These are phyloP conservation scores for Neoseiulus cucumeris DNA, from an alignment of 1,140 invertebrate genomes.

Conservation along the genomic window DNA sequence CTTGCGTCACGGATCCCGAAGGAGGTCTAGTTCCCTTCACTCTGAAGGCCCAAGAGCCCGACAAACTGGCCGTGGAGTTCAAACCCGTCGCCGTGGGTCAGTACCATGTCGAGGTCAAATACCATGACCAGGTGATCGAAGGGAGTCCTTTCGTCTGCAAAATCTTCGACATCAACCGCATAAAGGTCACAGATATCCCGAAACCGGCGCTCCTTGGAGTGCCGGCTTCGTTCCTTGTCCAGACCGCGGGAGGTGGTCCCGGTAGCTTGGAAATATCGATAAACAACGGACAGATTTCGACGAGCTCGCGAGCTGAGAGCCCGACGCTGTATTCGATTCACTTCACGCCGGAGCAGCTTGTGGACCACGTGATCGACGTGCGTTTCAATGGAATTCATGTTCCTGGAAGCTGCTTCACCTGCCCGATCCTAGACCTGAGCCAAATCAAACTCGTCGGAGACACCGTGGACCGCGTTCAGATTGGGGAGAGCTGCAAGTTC, in stretches of 20 bases:
- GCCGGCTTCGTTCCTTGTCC: slow-evolving; percentile 81
- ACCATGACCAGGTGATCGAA: slow-evolving; percentile 50
- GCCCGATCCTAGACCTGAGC: slow-evolving; percentile 46
- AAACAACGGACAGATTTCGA: slow-evolving; percentile 81
- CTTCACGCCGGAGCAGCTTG: slow-evolving; percentile 73
- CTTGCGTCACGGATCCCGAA: not conserved
- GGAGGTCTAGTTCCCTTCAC: not conserved
- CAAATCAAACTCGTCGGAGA: slow-evolving; percentile 55
- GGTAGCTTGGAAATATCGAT: slow-evolving; percentile 93
- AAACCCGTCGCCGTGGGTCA: slow-evolving; percentile 40
- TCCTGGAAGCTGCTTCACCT: slow-evolving; percentile 52
- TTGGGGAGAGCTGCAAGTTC: slow-evolving; percentile 59
- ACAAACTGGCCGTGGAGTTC: not conserved
- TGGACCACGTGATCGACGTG: slow-evolving; percentile 72
- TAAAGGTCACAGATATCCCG: slow-evolving; percentile 75
- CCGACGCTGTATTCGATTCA: slow-evolving; percentile 90
- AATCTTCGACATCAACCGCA: slow-evolving; percentile 81
- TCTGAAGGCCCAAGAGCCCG: not conserved
- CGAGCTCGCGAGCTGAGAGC: slow-evolving; percentile 78
- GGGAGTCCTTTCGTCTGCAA: slow-evolving; percentile 80
- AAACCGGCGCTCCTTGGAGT: slow-evolving; percentile 68
- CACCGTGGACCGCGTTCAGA: slow-evolving; percentile 70
- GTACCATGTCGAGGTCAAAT: slow-evolving; percentile 58
- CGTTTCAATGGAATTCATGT: slow-evolving; percentile 90
- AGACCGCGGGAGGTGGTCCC: slow-evolving; percentile 83